Conservation (phyloP, 2,797 vertebrate species). For the Sus cebifrons region DNA sequence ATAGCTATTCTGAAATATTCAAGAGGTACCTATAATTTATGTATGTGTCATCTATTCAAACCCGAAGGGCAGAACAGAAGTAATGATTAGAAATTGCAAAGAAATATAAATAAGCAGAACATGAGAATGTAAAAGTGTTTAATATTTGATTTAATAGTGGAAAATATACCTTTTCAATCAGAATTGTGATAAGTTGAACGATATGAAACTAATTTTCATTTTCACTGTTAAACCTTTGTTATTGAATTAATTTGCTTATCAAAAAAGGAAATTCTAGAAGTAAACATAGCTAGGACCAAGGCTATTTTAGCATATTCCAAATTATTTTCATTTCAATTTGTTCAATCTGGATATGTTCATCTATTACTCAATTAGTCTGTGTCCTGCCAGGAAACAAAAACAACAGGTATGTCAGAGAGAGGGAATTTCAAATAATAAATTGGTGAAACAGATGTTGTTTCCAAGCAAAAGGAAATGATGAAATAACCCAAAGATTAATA, state of each 20-base stretch:
- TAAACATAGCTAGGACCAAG: background rate
- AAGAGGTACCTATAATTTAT: background rate
- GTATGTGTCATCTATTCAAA: background rate
- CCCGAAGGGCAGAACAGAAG: background rate
- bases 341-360: background rate
- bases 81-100: background rate
- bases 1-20: background rate
- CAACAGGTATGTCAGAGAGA: background rate
- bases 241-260: background rate
- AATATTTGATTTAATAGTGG: slow-evolving; percentile 20
- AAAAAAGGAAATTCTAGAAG: background rate
- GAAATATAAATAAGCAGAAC: slow-evolving; percentile 1
- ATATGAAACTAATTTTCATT: background rate
- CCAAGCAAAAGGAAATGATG: background rate
- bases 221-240: background rate
- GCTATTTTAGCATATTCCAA: background rate
- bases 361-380: background rate
- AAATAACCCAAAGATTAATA: slow-evolving; percentile 45
- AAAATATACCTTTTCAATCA: background rate
- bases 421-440: background rate
- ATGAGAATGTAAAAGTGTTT: background rate
- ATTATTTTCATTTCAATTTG: slow-evolving; percentile 31
- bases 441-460: background rate
- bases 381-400: background rate
- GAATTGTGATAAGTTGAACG: background rate